Conservation (phyloP, 2,113 vertebrate species). For the Daubentonia madagascariensis region DNA sequence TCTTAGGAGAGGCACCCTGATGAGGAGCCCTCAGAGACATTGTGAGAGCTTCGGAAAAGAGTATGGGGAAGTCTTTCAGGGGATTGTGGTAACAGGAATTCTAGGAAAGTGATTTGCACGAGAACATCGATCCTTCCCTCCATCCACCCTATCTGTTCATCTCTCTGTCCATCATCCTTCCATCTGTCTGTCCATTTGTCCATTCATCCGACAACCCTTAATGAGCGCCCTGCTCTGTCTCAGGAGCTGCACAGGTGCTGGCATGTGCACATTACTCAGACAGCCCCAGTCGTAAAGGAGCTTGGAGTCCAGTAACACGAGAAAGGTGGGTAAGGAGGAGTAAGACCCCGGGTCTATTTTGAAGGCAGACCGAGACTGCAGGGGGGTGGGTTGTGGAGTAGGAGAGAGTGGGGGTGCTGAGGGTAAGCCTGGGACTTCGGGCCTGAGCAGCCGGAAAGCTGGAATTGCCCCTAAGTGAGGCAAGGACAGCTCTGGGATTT, state of each 20-base stretch:
- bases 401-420: no score
- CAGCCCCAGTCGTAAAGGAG: background rate
- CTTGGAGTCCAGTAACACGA: background rate
- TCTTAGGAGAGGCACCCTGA: background rate
- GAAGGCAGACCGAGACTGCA: background rate
- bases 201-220: background rate
- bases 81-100: background rate
- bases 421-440: no score
- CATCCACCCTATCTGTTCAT: no score
- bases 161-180: background rate
- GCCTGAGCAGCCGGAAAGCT: background rate
- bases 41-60: background rate
- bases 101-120: background rate
- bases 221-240: background rate
- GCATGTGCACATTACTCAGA: background rate
- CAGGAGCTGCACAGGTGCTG: accelerated
- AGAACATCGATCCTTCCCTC: background rate
- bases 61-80: background rate
- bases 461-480: background rate
- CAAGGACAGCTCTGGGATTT: background rate
- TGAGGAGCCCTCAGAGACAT: accelerated
- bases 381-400: background rate
- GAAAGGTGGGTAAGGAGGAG: background rate
- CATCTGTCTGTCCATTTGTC: background rate
- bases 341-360: background rate